Conservation (phyloP, 2,888 invertebrate genomes). For the Dendrolimus houi region DNA sequence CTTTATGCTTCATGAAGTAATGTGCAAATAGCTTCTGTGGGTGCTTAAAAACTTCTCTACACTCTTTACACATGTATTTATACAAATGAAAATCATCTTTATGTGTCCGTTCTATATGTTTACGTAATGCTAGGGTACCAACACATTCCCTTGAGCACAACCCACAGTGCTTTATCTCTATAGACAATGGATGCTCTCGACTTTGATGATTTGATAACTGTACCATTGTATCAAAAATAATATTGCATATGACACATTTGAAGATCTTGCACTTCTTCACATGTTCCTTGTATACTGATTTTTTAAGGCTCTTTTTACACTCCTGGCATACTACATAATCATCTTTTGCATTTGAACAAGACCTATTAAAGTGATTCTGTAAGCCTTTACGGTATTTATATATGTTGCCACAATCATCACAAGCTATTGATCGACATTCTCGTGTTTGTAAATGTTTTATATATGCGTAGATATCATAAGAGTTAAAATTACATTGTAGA, state of each 20-base stretch:
- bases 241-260: conserved; percentile 35
- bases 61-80: conserved; percentile 50
- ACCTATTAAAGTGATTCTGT: conserved; percentile 16
- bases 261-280: conserved; percentile 29
- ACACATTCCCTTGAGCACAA: conserved; percentile 47
- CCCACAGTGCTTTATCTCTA: conserved; percentile 33
- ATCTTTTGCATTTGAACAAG: conserved; percentile 10
- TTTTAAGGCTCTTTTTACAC: conserved; percentile 25
- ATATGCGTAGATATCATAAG: conserved; percentile 17
- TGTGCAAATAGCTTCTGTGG: conserved; percentile 54
- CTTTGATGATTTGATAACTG: conserved; percentile 37
- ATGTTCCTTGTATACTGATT: conserved; percentile 17
- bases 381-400: conserved; percentile 23
- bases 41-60: conserved; percentile 42
- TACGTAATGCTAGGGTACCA: conserved; percentile 29
- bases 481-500: conserved; percentile 21
- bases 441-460: conserved; percentile 30
- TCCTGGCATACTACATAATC: conserved; percentile 19
- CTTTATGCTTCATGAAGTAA: conserved; percentile 41
- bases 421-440: conserved; percentile 26
- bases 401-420: conserved; percentile 34
- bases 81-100: conserved; percentile 34
- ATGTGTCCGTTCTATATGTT: conserved; percentile 43
- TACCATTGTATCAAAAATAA: conserved; percentile 26
- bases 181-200: conserved; percentile 26